Evolutionary conservation across 2,888 invertebrate species (phyloP).

Genomic region (Leptinotarsa haldemani): DNA sequence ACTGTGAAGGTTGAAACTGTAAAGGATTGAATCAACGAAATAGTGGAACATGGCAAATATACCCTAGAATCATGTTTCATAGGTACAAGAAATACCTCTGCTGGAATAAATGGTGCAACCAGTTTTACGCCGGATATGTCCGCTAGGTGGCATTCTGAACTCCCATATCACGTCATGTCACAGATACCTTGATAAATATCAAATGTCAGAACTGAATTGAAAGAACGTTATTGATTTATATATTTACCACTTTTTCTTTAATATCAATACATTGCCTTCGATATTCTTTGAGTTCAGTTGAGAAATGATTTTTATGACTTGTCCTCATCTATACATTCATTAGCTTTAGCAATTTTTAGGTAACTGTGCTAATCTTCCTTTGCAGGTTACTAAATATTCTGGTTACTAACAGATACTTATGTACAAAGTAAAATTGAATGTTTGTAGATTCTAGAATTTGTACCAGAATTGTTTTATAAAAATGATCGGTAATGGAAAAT

Average conservation of each 20-base stretch:
- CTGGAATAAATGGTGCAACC: conserved; percentile 59
- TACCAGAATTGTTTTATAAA: too few relatives aligned
- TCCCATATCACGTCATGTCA: conserved; percentile 54
- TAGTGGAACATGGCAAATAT: too few relatives aligned
- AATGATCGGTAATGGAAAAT: too few relatives aligned
- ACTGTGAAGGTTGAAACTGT: too few relatives aligned
- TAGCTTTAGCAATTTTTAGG: conserved; percentile 16
- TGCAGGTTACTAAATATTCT: conserved; percentile 30
- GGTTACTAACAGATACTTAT: conserved; percentile 23
- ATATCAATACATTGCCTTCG: too few relatives aligned
- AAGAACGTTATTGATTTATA: not conserved
- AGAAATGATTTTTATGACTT: not conserved
- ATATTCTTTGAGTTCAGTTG: conserved; percentile 10
- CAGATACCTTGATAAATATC: conserved; percentile 19
- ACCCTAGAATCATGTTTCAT: too few relatives aligned
- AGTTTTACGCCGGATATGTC: conserved; percentile 57
- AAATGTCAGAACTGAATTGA: conserved; percentile 15
- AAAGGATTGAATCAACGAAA: too few relatives aligned
- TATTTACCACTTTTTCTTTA: too few relatives aligned
- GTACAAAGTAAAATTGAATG: not conserved
- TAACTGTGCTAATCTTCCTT: conserved; percentile 32
- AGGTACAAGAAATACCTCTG: not conserved
- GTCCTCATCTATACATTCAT: not conserved
- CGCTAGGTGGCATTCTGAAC: conserved; percentile 58
- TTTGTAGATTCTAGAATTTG: not conserved